Evolutionary conservation across 1,140 invertebrate species (phyloP), one percentile per base, ranked within the genome.

Genomic region (Drosophila setifemur): DNA sequence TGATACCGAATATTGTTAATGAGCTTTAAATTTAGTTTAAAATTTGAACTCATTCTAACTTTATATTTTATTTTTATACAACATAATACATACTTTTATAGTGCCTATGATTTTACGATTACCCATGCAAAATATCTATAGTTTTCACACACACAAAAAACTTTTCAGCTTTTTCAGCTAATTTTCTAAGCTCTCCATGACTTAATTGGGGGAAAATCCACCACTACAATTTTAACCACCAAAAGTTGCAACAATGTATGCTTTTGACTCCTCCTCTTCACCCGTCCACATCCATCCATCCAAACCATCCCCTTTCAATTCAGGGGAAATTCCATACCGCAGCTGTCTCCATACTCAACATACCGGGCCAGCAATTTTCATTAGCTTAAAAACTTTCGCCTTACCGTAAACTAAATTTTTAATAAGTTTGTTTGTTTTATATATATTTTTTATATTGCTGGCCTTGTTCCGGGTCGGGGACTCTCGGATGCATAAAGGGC

Each of bases 371-470:
- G 49, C 43, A 54, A 73, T 72, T 83, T 83, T 77, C 77, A 81
- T 81, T 79, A 69, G 78, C 73, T 73, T 85, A 70, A 85, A 85
- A 85, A 85, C 69, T 74, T 83, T 83, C n/a, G 53, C 70, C 49
- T 58, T 54, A 42, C 43, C 47, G 18, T n/a, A n/a, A 70, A 63
- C 79, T 71, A 85, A 61, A 85, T 83, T 67, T 79, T 83, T 85
- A 85, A 85, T 83, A 74, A 63, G 74, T 85, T 71, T 79, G 50
- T 85, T 70, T 73, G 55, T 79, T 66, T 63, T 60, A 23, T 60
- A n/a, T n/a, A n/a, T 76, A 29, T 23, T 19, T 33, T 60, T 54
- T 19, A 53, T 54, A 48, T 37, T 7, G 39, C 39, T 40, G 25
- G 37, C 25, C 31, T 12, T 25, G 40, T 43, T 25, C 40, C 40